Base-by-base conservation (phyloP, 1,140 invertebrate species). In the Liolophura sinensis region DNA sequence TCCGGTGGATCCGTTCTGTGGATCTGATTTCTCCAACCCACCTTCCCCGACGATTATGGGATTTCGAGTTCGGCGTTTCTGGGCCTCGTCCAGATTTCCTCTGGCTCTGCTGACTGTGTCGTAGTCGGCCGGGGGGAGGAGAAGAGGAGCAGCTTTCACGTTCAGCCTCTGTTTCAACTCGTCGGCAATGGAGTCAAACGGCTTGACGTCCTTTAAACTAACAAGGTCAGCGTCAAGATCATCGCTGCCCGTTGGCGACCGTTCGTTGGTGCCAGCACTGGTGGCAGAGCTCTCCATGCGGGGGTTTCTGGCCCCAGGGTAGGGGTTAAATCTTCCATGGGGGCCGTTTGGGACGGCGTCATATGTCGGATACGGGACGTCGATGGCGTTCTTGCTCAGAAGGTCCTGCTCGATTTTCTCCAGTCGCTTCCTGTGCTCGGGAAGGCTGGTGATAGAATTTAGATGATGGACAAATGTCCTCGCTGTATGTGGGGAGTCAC, bases 401-500 rank as follows among this genome's bases (percentile, higher is more conserved):
- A 88, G 78, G 9, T 73, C 69, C 7, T 54, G 64, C 58, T 81
- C 81, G n/a, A 78, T 72, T 3, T 79, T 69, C 51, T 52, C 86
- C 82, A 76, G 65, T 47, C 88, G 76, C 18, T 89, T 86, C 78
- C 92, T 91, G n/a, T 94, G 89, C 75, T 92, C 92, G 7, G 89
- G 88, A 73, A 94, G 90, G 56, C 92, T 91, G 22, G 94, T 92
- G 54, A 97, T 84, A 14, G 90, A 88, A 78, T 92, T 90, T 56
- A 98, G 83, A 78, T 96, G 94, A 3, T 89, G 87, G 65, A 90
- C 90, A 63, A 98, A 88, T 67, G 94, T 88, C 62, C 91, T 88
- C 0, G 96, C 96, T 9, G 96, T 98, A 76, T 95, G 92, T 22
- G 95, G 90, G 16, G 93, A 95, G 82, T 98, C 96, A 83, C 95